These are phyloP conservation scores for Synergus umbraculus DNA, from an alignment of 2,888 invertebrate species.

Conservation along the genomic window DNA sequence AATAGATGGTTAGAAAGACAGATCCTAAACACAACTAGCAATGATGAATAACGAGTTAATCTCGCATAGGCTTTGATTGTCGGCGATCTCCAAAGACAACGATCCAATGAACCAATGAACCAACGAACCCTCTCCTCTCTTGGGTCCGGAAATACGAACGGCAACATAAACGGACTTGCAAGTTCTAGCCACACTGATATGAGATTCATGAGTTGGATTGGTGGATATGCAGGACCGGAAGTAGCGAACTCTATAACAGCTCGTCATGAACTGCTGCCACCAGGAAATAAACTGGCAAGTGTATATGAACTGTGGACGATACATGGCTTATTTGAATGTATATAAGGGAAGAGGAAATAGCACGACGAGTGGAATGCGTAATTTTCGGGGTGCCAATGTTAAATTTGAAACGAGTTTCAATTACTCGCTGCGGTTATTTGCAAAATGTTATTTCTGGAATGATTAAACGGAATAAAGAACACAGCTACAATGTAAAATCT, in stretches of 20 bases:
- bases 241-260: constrained; percentile 30
- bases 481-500: neutral
- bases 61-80: constrained; percentile 12
- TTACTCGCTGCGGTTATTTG: neutral
- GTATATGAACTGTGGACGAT: constrained; percentile 14
- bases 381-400: constrained; percentile 14
- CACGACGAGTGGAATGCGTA: constrained; percentile 5
- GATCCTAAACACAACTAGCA: constrained; percentile 15
- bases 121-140: constrained; percentile 1
- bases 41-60: constrained; percentile 27
- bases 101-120: neutral
- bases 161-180: neutral
- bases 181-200: neutral
- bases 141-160: constrained; percentile 20
- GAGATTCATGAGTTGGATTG: constrained; percentile 30
- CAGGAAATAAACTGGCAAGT: constrained; percentile 40
- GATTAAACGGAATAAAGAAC: neutral
- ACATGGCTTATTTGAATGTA: constrained; percentile 26
- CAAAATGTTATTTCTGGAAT: neutral
- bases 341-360: constrained; percentile 11
- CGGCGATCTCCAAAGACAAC: constrained; percentile 33
- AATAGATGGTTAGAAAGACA: neutral
- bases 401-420: neutral
- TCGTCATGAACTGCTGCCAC: constrained; percentile 12
- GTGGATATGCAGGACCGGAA: constrained; percentile 31